A percentile compares a stretch with the other conserved stretches of the same genome.
Evolutionary conservation across 92 coral and sea anemone genomes (phyloP).

Genomic region (Chrysogorgia sp.): DNA sequence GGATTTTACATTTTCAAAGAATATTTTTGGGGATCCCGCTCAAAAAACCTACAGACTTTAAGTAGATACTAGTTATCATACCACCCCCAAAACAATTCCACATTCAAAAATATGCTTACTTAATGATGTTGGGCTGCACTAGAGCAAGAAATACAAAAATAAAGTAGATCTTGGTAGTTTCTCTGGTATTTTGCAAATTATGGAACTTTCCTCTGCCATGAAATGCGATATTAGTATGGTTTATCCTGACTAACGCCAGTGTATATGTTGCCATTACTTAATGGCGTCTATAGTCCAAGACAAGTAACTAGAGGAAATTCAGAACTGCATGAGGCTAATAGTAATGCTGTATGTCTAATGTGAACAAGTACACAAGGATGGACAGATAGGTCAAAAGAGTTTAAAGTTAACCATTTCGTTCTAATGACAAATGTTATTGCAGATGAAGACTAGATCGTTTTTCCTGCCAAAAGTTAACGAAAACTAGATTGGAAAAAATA

Average conservation of each 20-base stretch:
- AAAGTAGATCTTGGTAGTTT: conserved; percentile 15
- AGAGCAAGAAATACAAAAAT: conserved; percentile 23
- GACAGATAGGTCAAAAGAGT: conserved; percentile 47
- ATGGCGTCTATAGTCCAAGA: conserved; percentile 57
- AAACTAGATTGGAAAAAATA: no score
- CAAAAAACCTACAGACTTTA: no score
- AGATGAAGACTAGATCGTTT: no score
- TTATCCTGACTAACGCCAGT: conserved; percentile 57
- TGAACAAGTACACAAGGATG: conserved; percentile 53
- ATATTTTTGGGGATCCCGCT: no score
- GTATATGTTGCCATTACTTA: conserved; percentile 44
- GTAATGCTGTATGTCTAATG: conserved; percentile 30
- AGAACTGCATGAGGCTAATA: no score
- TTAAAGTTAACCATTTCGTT: conserved; percentile 57
- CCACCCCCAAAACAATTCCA: no score
- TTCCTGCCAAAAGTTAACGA: no score
- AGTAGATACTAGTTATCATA: no score
- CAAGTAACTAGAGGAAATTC: not conserved
- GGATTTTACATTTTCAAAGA: no score
- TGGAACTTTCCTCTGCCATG: conserved; percentile 57
- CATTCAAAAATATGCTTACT: no score
- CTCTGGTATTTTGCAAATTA: conserved; percentile 58
- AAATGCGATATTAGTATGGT: conserved; percentile 43
- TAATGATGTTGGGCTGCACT: conserved; percentile 53
- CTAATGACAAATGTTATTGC: no score